Evolutionary conservation across 2,888 invertebrate genomes (phyloP), one percentile per base, ranked within the genome.

Genomic region (Platypus cylindrus): DNA sequence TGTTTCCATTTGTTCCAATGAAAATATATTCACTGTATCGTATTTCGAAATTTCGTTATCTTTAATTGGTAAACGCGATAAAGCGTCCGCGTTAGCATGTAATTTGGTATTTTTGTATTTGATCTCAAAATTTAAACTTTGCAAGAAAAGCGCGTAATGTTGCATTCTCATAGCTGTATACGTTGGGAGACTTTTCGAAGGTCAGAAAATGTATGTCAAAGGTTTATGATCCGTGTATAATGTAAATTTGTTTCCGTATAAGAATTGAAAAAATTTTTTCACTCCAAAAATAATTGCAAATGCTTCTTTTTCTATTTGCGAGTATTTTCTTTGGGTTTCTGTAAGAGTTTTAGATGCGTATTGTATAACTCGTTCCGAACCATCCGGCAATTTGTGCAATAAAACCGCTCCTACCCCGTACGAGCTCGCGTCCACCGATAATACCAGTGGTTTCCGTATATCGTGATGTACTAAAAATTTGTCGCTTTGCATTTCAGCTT

Each of bases 241-340:
- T 30, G 31, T 56, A 45, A 63, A 63, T 5, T 48, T 40, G 3
- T 51, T 37, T 2, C 56, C 59, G 39, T 46, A 53, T 2, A 61
- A 24, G 38, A 53, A 62, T 13, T 53, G 43, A 36, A 55, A 47
- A 40, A 60, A 62, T 41, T 51, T 50, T 22, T 45, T 43, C 7
- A 60, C 48, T 3, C 53, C 56, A 38, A 44, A 62, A 24, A 56
- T 40, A 8, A 42, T 42, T 20, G 41, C 25, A 9, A 30, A n/a
- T 31, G 28, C 42, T 7, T 36, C 34, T 22, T 40, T 33, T 20
- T 38, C 34, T 20, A 39, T 38, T 32, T 45, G 45, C 15, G 38
- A 55, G 38, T 48, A 46, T 15, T 32, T 35, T 18, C 34, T 43
- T 17, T 56, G 41, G 5, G 45, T 41, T 17, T 30, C 48, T 43